Base-by-base conservation (phyloP, 2,113 vertebrate species). In the Aix galericulata region DNA sequence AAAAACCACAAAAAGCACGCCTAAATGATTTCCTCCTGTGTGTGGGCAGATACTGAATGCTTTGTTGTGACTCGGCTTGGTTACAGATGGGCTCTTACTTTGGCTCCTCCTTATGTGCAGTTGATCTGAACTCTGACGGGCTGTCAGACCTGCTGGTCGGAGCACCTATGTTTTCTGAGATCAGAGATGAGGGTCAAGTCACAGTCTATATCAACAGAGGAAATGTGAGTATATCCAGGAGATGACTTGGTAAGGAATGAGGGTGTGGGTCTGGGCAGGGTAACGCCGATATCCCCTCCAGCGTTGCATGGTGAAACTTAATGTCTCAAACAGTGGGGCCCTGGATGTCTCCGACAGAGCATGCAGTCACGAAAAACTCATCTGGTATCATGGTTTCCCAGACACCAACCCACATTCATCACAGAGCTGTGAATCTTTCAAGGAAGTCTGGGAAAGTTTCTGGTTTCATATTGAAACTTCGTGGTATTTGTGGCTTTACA, bases 31-130 rank as follows among this genome's bases (percentile, higher is more conserved):
- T 91, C 82, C n/a, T 86, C 40, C 78, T 94, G 86, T 92, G 63
- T 86, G 86, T 95, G 95, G 93, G 94, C 96, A 87, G 93, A 97
- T 98, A 99, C 98, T 98, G 98, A 98, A 98, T 96, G 97, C 98
- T 99, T 97, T 99, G 97, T 98, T 97, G 97, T 98, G 97, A 98
- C 98, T 99, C 97, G 94, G 88, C 98, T 99, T 98, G 98, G 98
- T 99, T 99, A 95, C 99, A 99, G 99, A 99, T 99, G 99, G 99
- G 99, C 98, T 99, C 99, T 98, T 99, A 99, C 99, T 99, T 99
- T 99, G 99, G 99, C 98, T 99, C 99, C 98, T 99, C 99, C 98
- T 98, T 99, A 97, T 99, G 99, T 97, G 99, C 99, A 98, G 99
- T 99, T 98, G 99, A 99, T 98, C 98, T 99, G 98, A 99, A 99